phyloP scores from a whole-genome alignment of 1,140 invertebrate genomes.

The Cydia strobilella region DNA sequence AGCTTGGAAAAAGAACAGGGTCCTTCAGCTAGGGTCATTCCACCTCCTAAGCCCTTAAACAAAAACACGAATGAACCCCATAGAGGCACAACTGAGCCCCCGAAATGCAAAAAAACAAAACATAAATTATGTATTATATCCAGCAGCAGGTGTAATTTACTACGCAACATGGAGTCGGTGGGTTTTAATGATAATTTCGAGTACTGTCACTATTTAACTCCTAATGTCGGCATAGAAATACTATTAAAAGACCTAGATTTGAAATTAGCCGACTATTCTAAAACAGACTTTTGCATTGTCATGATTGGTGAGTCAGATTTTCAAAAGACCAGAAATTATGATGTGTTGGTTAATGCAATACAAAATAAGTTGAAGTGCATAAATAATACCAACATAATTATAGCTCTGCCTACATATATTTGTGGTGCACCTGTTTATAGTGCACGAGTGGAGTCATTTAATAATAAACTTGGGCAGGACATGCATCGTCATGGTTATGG shows the following conservation, averaged over 20 bases:
- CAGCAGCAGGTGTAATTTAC: background rate
- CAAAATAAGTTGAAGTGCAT: background rate
- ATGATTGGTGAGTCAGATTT: slow-evolving; percentile 13
- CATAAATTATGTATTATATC: slow-evolving; percentile 14
- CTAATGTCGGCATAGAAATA: slow-evolving; percentile 1
- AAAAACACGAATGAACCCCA: background rate
- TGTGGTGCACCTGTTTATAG: slow-evolving; percentile 16
- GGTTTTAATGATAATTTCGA: background rate
- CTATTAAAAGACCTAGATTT: background rate
- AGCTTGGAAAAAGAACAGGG: too few relatives aligned
- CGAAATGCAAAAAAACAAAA: background rate
- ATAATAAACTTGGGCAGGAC: slow-evolving; percentile 13
- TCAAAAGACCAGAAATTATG: background rate
- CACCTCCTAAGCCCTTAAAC: too few relatives aligned
- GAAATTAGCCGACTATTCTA: background rate
- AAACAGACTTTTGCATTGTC: slow-evolving; percentile 10
- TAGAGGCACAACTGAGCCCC: background rate
- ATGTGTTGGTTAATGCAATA: background rate
- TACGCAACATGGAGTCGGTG: background rate
- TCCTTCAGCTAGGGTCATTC: too few relatives aligned
- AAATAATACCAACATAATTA: background rate
- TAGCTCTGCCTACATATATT: background rate
- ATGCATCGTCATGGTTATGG: background rate
- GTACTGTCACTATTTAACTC: background rate
- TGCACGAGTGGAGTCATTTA: background rate